Base-by-base conservation (phyloP, 2,888 invertebrate genomes). In the Macrosiphum euphorbiae region DNA sequence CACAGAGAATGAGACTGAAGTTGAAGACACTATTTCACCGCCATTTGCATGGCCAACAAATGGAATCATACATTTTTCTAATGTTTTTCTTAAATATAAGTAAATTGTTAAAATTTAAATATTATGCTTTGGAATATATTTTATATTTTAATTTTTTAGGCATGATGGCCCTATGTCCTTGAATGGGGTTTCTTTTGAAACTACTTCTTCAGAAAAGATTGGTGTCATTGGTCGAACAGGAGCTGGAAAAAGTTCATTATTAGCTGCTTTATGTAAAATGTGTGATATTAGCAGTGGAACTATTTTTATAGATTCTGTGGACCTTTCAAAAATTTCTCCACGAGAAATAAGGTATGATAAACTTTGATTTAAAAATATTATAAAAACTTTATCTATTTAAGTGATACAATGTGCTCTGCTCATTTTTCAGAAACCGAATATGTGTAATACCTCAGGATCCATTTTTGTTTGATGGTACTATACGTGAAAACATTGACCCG, bases 391-490 rank as follows among this genome's bases (percentile, higher is more conserved):
- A 67, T 4, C n/a, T 67, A 8, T 20, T 78, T 3, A 35, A 78
- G 20, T 35, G 35, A 20, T 20, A 35, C 78, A 35, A 41, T 78
- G 20, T 20, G 20, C 78, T 78, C 20, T 35, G 13, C 35, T 78
- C 26, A 58, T 55, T 88, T 94, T 50, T 13, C n/a, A 94, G 93
- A 92, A 94, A 94, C 26, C 94, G 91, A 47, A 96, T 99, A 95
- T 98, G 98, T 92, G 97, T 99, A 95, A 98, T 99, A 95, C 98
- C 99, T 0, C 99, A 99, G 96, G 98, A 98, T 95, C 98, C 99
- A 41, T 98, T 99, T 96, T 96, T 99, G 94, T 99, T 99, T 96
- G 97, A 97, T 95, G 99, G 99, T 20, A 97, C 97, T 10, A 96
- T 99, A 35, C 96, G 98, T 93, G 98, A 98, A 95, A 99, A 99